Percentiles rank a stretch among this genome's conserved stretches.
phyloP scores from a whole-genome alignment of 2,797 vertebrate species.

The Fistularia commersonii region DNA sequence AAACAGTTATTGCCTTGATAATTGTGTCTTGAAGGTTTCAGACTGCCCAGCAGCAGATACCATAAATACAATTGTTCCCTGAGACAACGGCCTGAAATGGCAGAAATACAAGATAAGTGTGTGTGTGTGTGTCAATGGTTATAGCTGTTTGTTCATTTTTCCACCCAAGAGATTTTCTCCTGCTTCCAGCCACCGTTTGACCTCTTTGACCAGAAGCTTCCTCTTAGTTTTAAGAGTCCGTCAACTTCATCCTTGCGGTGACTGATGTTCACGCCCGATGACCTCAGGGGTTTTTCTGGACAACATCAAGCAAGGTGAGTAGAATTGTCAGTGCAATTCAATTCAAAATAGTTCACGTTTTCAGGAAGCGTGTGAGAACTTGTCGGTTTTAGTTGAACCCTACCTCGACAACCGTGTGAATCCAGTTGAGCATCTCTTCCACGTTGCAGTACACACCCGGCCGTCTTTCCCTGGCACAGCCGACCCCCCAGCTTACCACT shows the following conservation, averaged over 20 bases:
- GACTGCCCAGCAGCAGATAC: conserved; percentile 2
- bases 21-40: conserved; percentile 1
- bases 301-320: not conserved
- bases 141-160: too few relatives aligned
- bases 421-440: conserved; percentile 82
- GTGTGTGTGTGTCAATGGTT: not conserved
- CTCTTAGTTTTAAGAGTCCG: conserved; percentile 11
- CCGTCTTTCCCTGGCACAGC: conserved; percentile 76
- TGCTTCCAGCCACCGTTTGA: not conserved
- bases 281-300: conserved; percentile 61
- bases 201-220: not conserved
- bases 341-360: too few relatives aligned
- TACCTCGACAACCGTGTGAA: conserved; percentile 80
- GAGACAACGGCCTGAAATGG: conserved; percentile 44
- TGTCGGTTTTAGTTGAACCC: not conserved
- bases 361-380: too few relatives aligned
- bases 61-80: conserved; percentile 28
- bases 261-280: not conserved
- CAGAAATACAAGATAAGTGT: conserved; percentile 20
- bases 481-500: conserved; percentile 91
- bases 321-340: not conserved
- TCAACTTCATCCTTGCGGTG: not conserved
- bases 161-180: not conserved
- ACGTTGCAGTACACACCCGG: conserved; percentile 87
- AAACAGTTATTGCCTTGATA: too few relatives aligned